phyloP scores from a whole-genome alignment of 2,797 vertebrate species.

The Macropus fuliginosus region DNA sequence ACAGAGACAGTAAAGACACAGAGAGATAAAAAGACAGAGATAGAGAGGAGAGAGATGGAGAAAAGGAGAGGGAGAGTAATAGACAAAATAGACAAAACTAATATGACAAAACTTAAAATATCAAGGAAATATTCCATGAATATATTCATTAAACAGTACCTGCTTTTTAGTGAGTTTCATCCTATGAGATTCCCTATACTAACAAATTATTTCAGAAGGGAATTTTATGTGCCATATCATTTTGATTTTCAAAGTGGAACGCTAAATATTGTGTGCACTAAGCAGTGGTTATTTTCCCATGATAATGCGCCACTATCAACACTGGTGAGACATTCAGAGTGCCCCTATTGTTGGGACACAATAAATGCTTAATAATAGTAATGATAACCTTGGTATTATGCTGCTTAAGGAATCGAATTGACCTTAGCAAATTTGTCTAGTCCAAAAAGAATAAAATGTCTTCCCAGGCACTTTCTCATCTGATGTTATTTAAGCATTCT shows the following conservation, averaged over 20 bases:
- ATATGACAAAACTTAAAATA: not conserved
- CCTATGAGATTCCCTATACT: not conserved
- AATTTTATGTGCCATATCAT: not conserved
- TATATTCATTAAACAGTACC: not conserved
- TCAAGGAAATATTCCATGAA: not conserved
- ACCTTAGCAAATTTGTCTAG: slow-evolving; percentile 21
- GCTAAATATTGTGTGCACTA: not conserved
- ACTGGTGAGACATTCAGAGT: not conserved
- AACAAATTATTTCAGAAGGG: not conserved
- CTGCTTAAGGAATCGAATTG: slow-evolving; percentile 50
- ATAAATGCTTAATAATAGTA: slow-evolving; percentile 47
- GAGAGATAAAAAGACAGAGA: not conserved
- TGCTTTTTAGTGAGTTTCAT: not conserved
- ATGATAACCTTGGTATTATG: slow-evolving; percentile 10
- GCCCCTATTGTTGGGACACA: slow-evolving; percentile 4
- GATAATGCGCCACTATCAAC: slow-evolving; percentile 43
- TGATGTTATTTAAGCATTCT: slow-evolving; percentile 17
- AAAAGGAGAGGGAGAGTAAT: not conserved
- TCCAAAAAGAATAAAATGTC: slow-evolving; percentile 56
- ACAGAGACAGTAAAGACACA: too few species aligned
- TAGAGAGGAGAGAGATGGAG: not conserved
- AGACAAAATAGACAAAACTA: not conserved
- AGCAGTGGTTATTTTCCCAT: slow-evolving; percentile 29
- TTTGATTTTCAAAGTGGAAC: not conserved
- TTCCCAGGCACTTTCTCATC: slow-evolving; percentile 26